phyloP scores from a whole-genome alignment of 2,888 invertebrate species.

The Tanytarsus gracilentus region DNA sequence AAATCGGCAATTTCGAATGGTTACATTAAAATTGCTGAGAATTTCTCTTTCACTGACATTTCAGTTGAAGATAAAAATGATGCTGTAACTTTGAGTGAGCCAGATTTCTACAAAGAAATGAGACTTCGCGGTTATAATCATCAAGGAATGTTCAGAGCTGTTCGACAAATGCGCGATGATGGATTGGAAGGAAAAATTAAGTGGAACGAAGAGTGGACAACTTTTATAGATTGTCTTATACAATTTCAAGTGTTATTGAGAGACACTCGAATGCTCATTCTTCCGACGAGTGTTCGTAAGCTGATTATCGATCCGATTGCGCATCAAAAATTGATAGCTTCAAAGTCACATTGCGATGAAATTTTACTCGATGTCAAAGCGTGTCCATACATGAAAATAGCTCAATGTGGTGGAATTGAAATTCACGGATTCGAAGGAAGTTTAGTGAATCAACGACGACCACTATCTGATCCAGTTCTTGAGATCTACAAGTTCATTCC shows the following conservation, averaged over 20 bases:
- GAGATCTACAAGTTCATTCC: constrained; percentile 68
- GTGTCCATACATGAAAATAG: constrained; percentile 35
- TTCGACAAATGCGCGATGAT: constrained; percentile 37
- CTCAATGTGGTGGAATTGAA: constrained; percentile 66
- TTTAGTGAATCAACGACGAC: constrained; percentile 59
- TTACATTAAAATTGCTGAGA: constrained; percentile 49
- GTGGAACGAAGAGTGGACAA: constrained; percentile 79
- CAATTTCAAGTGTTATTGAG: constrained; percentile 67
- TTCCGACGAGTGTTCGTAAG: constrained; percentile 66
- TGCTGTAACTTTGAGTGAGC: constrained; percentile 45
- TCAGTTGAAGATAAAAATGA: constrained; percentile 33
- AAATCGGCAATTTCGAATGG: constrained; percentile 63
- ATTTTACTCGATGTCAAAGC: constrained; percentile 39
- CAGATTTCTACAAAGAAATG: constrained; percentile 62
- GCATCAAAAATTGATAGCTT: constrained; percentile 42
- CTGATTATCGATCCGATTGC: constrained; percentile 57
- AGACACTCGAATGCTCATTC: constrained; percentile 58
- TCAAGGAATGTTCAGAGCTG: constrained; percentile 38
- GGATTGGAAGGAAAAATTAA: constrained; percentile 40
- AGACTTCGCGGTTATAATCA: constrained; percentile 62
- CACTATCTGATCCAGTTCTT: constrained; percentile 62
- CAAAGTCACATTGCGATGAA: constrained; percentile 35
- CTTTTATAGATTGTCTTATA: constrained; percentile 81
- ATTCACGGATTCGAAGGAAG: constrained; percentile 67
- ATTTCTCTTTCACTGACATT: constrained; percentile 32